These are phyloP conservation scores for Aspidapion aeneum DNA, from an alignment of 2,888 invertebrate species.

Conservation along the genomic window DNA sequence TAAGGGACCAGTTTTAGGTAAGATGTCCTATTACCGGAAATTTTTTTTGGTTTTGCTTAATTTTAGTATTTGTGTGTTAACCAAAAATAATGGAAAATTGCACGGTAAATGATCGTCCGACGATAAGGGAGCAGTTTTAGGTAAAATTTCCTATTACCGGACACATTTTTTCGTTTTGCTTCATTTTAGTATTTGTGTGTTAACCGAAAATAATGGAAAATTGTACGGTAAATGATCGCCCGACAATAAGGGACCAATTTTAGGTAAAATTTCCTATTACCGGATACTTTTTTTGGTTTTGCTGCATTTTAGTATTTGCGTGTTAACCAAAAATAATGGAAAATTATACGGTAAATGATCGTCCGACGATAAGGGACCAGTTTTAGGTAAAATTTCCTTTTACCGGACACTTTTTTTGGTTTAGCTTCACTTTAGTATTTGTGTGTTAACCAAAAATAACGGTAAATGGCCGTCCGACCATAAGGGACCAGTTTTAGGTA, in stretches of 20 bases:
- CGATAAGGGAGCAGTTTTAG: constrained; percentile 89
- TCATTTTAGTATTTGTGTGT: too few species aligned
- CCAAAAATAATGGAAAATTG: constrained; percentile 82
- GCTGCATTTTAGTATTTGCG: too few species aligned
- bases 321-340: constrained; percentile 77
- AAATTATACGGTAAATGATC: constrained; percentile 87
- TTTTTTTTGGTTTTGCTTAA: too few species aligned
- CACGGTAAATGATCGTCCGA: constrained; percentile 87
- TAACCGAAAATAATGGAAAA: constrained; percentile 84
- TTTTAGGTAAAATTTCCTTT: too few species aligned
- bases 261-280: too few species aligned
- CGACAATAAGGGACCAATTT: constrained; percentile 89
- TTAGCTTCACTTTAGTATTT: too few species aligned
- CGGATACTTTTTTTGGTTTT: too few species aligned
- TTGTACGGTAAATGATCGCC: constrained; percentile 84
- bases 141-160: too few species aligned
- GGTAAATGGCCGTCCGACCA: constrained; percentile 90
- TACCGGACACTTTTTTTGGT: too few species aligned
- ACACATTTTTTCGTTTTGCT: too few species aligned
- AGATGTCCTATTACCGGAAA: too few species aligned
- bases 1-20: constrained; percentile 77
- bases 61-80: too few species aligned
- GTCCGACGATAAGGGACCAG: constrained; percentile 89
- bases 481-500: constrained; percentile 87
- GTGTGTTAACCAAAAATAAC: constrained; percentile 78